These are phyloP conservation scores for Adela reaumurella DNA, from an alignment of 2,888 invertebrate species.

Conservation along the genomic window DNA sequence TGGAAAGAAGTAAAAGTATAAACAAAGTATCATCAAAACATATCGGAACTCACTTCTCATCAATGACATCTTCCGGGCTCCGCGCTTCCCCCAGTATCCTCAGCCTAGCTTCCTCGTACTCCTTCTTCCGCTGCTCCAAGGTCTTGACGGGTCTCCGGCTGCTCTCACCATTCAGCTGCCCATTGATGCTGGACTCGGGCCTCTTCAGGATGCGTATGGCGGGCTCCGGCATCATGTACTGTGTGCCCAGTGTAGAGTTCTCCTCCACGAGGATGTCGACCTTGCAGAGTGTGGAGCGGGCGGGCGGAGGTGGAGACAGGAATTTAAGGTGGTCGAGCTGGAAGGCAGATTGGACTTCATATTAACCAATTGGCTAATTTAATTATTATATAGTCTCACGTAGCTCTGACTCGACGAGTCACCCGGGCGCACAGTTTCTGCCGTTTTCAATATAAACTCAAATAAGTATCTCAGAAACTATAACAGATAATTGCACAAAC, in stretches of 20 bases:
- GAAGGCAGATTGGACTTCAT: too few relatives aligned
- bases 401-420: too few relatives aligned
- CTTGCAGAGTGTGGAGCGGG: conserved; percentile 9
- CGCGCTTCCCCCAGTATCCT: conserved; percentile 85
- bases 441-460: too few relatives aligned
- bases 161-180: conserved; percentile 59
- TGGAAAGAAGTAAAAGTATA: too few relatives aligned
- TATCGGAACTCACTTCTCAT: conserved; percentile 50
- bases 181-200: conserved; percentile 59
- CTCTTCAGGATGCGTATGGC: conserved; percentile 79
- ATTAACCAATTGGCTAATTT: too few relatives aligned
- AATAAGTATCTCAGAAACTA: too few relatives aligned
- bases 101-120: conserved; percentile 88
- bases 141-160: conserved; percentile 73
- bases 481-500: too few relatives aligned
- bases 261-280: conserved; percentile 58
- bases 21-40: too few relatives aligned
- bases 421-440: too few relatives aligned
- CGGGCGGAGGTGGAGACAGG: conserved; percentile 12
- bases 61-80: conserved; percentile 71
- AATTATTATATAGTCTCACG: too few relatives aligned
- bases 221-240: conserved; percentile 68
- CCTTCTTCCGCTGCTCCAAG: conserved; percentile 85
- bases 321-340: conserved; percentile 13
- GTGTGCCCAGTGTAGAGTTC: conserved; percentile 70